Percentiles rank a stretch among this genome's conserved stretches.
Evolutionary conservation across 2,888 invertebrate genomes (phyloP).

Genomic region (Pachliopta kotzebuea): DNA sequence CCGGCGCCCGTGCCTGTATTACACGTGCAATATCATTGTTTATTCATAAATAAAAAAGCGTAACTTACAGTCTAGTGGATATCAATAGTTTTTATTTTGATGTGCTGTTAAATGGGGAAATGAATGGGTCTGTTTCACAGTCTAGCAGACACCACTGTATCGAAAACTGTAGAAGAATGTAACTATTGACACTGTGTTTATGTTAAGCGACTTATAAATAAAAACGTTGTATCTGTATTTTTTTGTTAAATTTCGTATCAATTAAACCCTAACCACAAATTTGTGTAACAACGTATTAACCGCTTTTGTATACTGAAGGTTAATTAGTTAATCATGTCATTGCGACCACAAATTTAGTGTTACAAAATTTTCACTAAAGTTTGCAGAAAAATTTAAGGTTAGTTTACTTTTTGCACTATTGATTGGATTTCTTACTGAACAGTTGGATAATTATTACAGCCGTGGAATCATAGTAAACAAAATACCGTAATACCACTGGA

Average conservation of each 20-base stretch:
- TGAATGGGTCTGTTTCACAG: constrained; percentile 7
- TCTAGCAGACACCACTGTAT: constrained; percentile 2
- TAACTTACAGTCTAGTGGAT: constrained; percentile 26
- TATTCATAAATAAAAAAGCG: constrained; percentile 12
- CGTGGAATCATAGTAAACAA: no score
- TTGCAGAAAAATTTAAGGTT: background rate
- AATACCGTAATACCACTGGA: no score
- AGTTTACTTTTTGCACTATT: no score
- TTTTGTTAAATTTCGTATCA: background rate
- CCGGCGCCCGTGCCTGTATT: background rate
- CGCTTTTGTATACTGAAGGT: background rate
- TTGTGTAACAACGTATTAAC: background rate
- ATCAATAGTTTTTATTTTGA: constrained; percentile 21
- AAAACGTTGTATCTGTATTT: no score
- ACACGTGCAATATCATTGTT: constrained; percentile 4
- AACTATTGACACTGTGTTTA: background rate
- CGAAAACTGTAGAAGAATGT: background rate
- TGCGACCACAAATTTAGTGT: background rate
- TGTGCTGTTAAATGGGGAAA: constrained; percentile 22
- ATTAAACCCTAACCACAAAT: background rate
- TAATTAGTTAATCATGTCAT: background rate
- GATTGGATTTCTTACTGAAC: no score
- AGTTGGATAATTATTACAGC: no score
- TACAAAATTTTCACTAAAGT: background rate
- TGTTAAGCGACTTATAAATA: no score